Conservation (phyloP, 1,140 invertebrate genomes). For the Drosophila ananassae region DNA sequence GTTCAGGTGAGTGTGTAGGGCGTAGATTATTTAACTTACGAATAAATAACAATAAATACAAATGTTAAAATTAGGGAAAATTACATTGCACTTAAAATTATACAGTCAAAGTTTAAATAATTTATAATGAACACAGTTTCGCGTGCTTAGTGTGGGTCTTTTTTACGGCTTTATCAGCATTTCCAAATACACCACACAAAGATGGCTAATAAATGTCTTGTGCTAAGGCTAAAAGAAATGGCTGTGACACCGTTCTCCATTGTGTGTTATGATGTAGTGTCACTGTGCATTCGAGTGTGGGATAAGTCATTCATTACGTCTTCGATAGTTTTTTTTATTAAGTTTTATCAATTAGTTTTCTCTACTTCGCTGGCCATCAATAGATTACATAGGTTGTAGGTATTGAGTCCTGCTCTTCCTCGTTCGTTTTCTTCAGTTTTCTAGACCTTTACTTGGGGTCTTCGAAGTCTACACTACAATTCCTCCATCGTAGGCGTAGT, state of each 20-base stretch:
- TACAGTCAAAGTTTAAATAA: slow-evolving; percentile 50
- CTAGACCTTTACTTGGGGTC: slow-evolving; percentile 1
- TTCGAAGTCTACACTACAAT: slow-evolving; percentile 62
- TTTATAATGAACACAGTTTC: slow-evolving; percentile 74
- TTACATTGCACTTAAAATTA: slow-evolving; percentile 78
- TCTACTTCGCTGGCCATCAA: slow-evolving; percentile 31
- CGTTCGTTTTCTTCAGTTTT: slow-evolving; percentile 1
- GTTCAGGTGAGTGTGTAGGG: no score
- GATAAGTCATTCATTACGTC: slow-evolving; percentile 53
- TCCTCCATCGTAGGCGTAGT: slow-evolving; percentile 83
- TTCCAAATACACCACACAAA: slow-evolving; percentile 77
- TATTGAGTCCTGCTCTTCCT: slow-evolving; percentile 8
- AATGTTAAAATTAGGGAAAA: slow-evolving; percentile 31
- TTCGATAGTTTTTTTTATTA: slow-evolving; percentile 46
- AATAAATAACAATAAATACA: slow-evolving; percentile 24
- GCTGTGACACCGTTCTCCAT: slow-evolving; percentile 55
- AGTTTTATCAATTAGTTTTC: slow-evolving; percentile 54
- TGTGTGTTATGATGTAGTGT: slow-evolving; percentile 27
- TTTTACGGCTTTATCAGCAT: slow-evolving; percentile 12
- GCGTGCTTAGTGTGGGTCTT: slow-evolving; percentile 61
- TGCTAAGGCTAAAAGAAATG: slow-evolving; percentile 83
- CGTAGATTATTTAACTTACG: slow-evolving; percentile 45
- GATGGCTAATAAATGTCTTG: slow-evolving; percentile 78
- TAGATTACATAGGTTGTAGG: slow-evolving; percentile 37
- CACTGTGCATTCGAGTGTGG: slow-evolving; percentile 5